Conservation (phyloP, 2,888 invertebrate genomes). For the Slavum lentiscoides region DNA sequence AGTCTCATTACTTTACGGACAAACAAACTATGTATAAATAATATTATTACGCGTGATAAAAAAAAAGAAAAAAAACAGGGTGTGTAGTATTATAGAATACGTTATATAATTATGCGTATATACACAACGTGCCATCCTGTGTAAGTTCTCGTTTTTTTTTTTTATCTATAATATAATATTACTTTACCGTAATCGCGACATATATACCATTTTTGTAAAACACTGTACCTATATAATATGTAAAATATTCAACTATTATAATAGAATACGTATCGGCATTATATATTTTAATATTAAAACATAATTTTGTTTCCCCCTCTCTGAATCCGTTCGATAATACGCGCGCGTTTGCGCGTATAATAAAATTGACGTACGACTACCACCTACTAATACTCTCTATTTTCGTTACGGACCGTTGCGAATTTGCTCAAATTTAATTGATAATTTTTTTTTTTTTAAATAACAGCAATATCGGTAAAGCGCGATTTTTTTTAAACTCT, state of each 20-base stretch:
- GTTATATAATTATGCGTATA: constrained; percentile 9
- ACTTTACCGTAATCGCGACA: background rate
- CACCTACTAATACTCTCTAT: no score
- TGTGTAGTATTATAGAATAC: background rate
- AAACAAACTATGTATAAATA: no score
- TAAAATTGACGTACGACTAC: no score
- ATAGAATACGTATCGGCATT: constrained; percentile 14
- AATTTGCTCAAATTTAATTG: constrained; percentile 35
- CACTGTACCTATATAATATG: background rate
- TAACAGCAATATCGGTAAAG: background rate
- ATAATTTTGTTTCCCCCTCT: background rate
- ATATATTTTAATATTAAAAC: background rate
- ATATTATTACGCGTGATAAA: no score
- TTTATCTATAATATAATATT: constrained; percentile 5
- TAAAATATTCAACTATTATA: no score
- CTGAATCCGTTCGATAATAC: background rate
- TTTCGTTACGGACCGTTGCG: background rate
- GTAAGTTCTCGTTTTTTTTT: constrained; percentile 24
- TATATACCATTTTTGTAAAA: constrained; percentile 1
- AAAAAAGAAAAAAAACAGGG: constrained; percentile 28
- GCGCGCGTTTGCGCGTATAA: background rate
- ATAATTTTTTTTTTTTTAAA: background rate
- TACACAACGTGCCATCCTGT: constrained; percentile 41
- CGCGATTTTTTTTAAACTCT: background rate
- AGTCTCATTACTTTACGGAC: no score